A percentile compares a stretch with the other conserved stretches of the same genome.
These are phyloP conservation scores for Alloscopus bannaensis DNA, from an alignment of 2,888 invertebrate genomes.

Conservation along the genomic window DNA sequence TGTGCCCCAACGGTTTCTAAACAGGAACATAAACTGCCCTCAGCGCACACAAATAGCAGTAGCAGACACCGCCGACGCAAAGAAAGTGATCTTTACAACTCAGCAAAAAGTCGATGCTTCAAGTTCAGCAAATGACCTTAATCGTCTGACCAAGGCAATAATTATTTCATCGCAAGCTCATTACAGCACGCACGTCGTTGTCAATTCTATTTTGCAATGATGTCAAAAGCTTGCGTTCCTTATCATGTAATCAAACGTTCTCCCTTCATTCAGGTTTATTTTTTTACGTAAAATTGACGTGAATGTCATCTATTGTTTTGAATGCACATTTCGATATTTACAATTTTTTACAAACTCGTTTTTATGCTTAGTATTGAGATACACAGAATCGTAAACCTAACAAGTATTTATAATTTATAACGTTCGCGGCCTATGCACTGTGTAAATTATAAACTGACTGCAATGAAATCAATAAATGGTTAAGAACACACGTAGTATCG, in stretches of 20 bases:
- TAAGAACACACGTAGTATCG: too few relatives aligned
- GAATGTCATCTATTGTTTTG: background rate
- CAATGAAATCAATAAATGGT: too few relatives aligned
- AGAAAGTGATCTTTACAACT: background rate
- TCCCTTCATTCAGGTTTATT: background rate
- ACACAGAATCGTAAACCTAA: too few relatives aligned
- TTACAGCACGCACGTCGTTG: conserved; percentile 1
- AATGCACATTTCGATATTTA: background rate
- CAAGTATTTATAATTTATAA: too few relatives aligned
- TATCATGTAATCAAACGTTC: background rate
- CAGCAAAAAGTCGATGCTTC: conserved; percentile 17
- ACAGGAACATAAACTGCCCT: background rate
- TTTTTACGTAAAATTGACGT: background rate
- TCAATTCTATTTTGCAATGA: background rate
- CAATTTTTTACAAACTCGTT: too few relatives aligned
- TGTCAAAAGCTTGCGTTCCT: background rate
- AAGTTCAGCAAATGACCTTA: conserved; percentile 44
- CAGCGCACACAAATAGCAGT: background rate
- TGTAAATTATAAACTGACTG: too few relatives aligned
- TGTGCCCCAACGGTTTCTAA: conserved; percentile 57
- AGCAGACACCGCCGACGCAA: conserved; percentile 1
- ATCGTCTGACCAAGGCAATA: conserved; percentile 8
- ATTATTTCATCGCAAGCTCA: conserved; percentile 15
- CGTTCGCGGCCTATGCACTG: too few relatives aligned
- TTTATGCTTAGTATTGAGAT: too few relatives aligned